Base-by-base conservation (phyloP, 2,113 vertebrate species). In the Stigmatopora argus region DNA sequence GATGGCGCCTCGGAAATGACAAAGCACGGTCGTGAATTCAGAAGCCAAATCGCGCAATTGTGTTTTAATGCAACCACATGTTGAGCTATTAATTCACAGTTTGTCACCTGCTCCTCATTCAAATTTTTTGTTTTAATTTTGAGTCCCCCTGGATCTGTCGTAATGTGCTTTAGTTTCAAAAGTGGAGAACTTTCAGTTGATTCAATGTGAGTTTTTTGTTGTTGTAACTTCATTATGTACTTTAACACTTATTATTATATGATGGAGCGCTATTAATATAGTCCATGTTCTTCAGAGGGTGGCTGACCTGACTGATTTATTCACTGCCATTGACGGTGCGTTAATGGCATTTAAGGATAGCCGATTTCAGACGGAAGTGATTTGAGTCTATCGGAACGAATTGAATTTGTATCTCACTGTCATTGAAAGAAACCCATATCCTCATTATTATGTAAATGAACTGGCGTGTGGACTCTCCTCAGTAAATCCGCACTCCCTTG, bases 341-440 rank as follows among this genome's bases (percentile, higher is more conserved):
- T 41, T 41, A 41, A 41, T 41, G 53, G 61, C 34, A 47, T 66
- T 74, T 60, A 19, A 4, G 19, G 70, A 73, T 67, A 83, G 66
- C n/a, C 11, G 15, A 17, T 48, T 48, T 48, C 14, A 48, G 46
- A 48, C 15, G 6, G 11, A 48, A 48, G 46, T 17, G 46, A 41
- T 41, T 41, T 41, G 38, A 41, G 46, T 48, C 46, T 17, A 41
- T 41, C 46, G 13, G 46, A 17, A 48, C 46, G 2, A 48, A 48
- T 48, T 17, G 5, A 48, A 48, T 4, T 48, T 17, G 15, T 17
- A 17, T 48, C 46, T 41, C 3, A 26, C 51, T 53, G 8, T 14
- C 3, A 21, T 53, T 53, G 21, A 53, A 23, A 23, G 21, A 23
- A 21, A 21, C 51, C 8, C 7, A 8, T 17, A 7, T 18, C 15